phyloP scores from a whole-genome alignment of 2,888 invertebrate species.

The Ochropleura leucogaster region DNA sequence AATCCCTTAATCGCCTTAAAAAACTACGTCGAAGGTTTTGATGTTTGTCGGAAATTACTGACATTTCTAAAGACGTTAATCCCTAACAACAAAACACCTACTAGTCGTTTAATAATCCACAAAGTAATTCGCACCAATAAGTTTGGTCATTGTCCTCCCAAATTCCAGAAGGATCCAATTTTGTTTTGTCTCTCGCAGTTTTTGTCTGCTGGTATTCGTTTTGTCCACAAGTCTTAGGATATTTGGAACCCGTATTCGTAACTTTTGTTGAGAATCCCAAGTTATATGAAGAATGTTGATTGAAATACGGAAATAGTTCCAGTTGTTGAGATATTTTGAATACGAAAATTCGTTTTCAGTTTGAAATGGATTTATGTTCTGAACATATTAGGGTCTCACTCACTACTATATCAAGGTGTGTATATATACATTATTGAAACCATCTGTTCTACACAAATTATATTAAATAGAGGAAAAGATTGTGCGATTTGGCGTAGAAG shows the following conservation, averaged over 20 bases:
- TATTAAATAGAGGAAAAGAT: too few relatives aligned
- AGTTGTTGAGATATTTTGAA: neutral
- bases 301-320: constrained; percentile 7
- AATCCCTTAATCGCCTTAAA: constrained; percentile 6
- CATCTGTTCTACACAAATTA: too few relatives aligned
- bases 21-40: neutral
- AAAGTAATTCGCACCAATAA: neutral
- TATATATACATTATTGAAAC: neutral
- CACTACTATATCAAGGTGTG: neutral
- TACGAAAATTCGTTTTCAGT: neutral
- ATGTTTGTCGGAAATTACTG: neutral
- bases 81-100: neutral
- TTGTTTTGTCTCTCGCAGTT: neutral
- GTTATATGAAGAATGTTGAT: constrained; percentile 3
- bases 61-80: constrained; percentile 7
- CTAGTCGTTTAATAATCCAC: neutral
- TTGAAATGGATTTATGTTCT: neutral
- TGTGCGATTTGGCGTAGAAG: too few relatives aligned
- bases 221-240: neutral
- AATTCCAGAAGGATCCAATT: constrained; percentile 14
- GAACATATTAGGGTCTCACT: neutral
- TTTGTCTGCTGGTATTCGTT: neutral
- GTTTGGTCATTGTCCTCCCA: neutral
- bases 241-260: neutral
- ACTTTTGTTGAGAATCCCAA: neutral